phyloP scores from a whole-genome alignment of 2,797 vertebrate species.

The Epinephelus awoara region DNA sequence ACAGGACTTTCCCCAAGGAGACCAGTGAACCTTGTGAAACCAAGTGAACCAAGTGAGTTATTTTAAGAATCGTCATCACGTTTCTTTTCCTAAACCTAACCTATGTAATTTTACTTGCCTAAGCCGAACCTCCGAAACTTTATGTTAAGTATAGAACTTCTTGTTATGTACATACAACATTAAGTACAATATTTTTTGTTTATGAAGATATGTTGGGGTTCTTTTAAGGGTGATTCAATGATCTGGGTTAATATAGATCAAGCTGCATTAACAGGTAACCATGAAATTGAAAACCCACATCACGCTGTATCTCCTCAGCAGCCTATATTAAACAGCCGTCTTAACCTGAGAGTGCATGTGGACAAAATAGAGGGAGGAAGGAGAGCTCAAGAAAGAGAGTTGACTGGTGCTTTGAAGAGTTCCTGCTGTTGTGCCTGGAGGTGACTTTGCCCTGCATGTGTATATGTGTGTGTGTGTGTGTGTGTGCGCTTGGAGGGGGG shows the following conservation, averaged over 20 bases:
- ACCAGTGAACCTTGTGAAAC: no score
- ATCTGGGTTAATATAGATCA: background rate
- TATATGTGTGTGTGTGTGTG: slow-evolving; percentile 42
- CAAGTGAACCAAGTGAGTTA: no score
- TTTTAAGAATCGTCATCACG: no score
- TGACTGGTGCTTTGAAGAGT: slow-evolving; percentile 65
- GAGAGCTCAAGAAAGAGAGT: slow-evolving; percentile 26
- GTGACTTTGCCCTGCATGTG: slow-evolving; percentile 69
- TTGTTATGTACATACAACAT: no score
- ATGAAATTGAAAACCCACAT: slow-evolving; percentile 1
- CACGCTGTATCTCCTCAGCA: background rate
- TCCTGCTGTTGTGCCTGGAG: slow-evolving; percentile 67
- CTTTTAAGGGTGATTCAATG: background rate
- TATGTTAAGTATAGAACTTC: no score
- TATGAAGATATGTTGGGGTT: no score
- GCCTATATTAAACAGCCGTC: background rate
- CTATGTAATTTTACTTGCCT: no score
- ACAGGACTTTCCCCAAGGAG: no score
- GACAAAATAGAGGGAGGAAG: slow-evolving; percentile 32
- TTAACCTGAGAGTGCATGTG: slow-evolving; percentile 26
- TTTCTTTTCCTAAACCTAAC: no score
- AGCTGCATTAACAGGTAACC: background rate
- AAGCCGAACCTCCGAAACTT: no score
- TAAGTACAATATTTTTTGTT: no score
- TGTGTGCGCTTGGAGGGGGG: background rate